Conservation (phyloP, 2,113 vertebrate genomes). For the Heterotilapia buettikoferi region DNA sequence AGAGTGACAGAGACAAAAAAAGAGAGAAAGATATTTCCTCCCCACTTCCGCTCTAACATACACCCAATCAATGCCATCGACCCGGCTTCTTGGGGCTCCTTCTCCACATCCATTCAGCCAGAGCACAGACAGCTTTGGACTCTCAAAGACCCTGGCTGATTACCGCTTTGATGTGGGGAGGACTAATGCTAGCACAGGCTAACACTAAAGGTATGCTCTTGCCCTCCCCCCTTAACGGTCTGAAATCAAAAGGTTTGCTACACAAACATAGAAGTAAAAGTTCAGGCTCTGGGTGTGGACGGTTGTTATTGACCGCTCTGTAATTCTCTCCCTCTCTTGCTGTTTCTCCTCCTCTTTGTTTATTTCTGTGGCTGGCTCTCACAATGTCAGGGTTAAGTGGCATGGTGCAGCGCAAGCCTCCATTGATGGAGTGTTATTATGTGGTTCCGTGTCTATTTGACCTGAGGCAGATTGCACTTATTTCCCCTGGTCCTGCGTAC, state of each 20-base stretch:
- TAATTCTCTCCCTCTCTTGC: conserved; percentile 2
- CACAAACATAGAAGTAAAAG: conserved; percentile 53
- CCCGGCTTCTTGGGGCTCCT: conserved; percentile 21
- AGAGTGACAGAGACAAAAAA: not conserved
- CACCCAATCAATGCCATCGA: conserved; percentile 70
- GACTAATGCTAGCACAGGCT: conserved; percentile 42
- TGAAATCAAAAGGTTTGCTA: conserved; percentile 44
- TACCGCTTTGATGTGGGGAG: conserved; percentile 50
- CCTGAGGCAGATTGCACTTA: conserved; percentile 74
- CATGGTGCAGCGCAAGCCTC: conserved; percentile 22
- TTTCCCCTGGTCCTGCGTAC: conserved; percentile 69
- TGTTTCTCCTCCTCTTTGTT: conserved; percentile 21
- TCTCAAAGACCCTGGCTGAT: conserved; percentile 56
- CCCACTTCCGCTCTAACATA: conserved; percentile 25
- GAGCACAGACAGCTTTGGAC: conserved; percentile 18
- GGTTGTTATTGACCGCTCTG: conserved; percentile 45
- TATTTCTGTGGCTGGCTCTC: conserved; percentile 42
- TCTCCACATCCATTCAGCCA: conserved; percentile 32
- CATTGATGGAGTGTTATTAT: conserved; percentile 70
- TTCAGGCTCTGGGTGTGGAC: conserved; percentile 35
- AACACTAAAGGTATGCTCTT: conserved; percentile 28
- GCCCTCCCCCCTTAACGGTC: not conserved
- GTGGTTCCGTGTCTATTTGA: conserved; percentile 69
- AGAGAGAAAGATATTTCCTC: not conserved
- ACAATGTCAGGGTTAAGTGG: conserved; percentile 67